phyloP scores from a whole-genome alignment of 1,140 invertebrate species.

The Ditylenchus dipsaci region DNA sequence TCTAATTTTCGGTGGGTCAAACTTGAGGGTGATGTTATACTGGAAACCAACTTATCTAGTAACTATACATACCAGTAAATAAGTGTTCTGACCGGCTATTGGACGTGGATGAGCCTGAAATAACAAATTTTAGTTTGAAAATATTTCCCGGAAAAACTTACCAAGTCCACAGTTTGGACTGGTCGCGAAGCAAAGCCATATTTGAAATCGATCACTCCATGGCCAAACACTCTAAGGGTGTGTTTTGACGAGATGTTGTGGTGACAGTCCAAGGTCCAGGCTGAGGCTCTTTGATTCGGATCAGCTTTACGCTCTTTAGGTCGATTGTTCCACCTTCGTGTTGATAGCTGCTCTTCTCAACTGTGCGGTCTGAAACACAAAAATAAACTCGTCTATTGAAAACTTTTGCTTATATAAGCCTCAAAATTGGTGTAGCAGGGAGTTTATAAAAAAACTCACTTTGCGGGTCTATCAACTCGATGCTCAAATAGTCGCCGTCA shows the following conservation, averaged over 20 bases:
- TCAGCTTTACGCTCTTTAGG: slow-evolving; percentile 63
- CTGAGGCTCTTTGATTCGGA: slow-evolving; percentile 66
- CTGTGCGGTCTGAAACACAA: slow-evolving; percentile 37
- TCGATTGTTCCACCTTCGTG: slow-evolving; percentile 58
- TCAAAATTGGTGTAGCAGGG: too few species aligned
- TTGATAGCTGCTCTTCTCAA: slow-evolving; percentile 48
- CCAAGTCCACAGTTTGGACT: slow-evolving; percentile 60
- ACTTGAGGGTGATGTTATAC: too few species aligned
- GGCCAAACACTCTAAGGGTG: slow-evolving; percentile 67
- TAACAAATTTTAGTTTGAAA: not conserved
- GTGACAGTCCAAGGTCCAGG: slow-evolving; percentile 67
- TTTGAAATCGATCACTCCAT: slow-evolving; percentile 67
- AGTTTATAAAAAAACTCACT: too few species aligned
- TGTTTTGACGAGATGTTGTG: slow-evolving; percentile 66
- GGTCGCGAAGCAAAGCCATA: slow-evolving; percentile 68
- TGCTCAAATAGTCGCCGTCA: slow-evolving; percentile 53
- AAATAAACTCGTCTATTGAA: not conserved
- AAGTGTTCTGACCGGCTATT: slow-evolving; percentile 57
- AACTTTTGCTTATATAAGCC: too few species aligned
- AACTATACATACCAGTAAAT: slow-evolving; percentile 62
- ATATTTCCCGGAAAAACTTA: slow-evolving; percentile 25
- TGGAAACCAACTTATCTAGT: too few species aligned
- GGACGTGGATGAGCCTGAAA: slow-evolving; percentile 50
- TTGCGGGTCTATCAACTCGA: slow-evolving; percentile 49
- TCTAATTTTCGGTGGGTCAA: too few species aligned